Evolutionary conservation across 2,797 vertebrate genomes (phyloP).

Genomic region (Podarcis siculus): DNA sequence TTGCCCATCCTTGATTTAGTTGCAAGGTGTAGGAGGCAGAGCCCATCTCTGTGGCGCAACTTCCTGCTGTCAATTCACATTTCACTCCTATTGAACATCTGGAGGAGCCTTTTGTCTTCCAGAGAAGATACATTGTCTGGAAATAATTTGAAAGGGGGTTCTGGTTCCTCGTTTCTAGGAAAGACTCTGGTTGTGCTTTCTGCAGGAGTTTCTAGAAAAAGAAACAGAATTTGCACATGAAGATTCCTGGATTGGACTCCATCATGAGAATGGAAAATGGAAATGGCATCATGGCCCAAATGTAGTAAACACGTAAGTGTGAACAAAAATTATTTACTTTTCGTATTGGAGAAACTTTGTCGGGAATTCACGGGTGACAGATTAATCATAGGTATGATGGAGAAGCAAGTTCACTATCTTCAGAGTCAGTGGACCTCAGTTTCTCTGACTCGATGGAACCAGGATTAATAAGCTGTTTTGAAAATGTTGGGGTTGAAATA

Average conservation of each 20-base stretch:
- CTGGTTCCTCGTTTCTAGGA: background rate
- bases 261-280: background rate
- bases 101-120: background rate
- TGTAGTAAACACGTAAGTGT: background rate
- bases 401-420: too few species aligned
- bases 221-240: background rate
- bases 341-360: background rate
- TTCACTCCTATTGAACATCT: background rate
- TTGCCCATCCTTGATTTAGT: too few species aligned
- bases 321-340: background rate
- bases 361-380: background rate
- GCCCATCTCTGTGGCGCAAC: too few species aligned
- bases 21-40: too few species aligned
- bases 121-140: background rate
- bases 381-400: too few species aligned
- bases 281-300: background rate
- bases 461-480: too few species aligned
- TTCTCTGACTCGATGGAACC: too few species aligned
- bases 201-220: background rate
- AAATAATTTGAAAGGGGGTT: background rate
- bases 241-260: background rate
- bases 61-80: background rate
- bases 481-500: too few species aligned
- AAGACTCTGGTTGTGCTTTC: background rate
- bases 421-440: too few species aligned